Evolutionary conservation across 2,888 invertebrate species (phyloP).

Genomic region (Hartigia nigra): DNA sequence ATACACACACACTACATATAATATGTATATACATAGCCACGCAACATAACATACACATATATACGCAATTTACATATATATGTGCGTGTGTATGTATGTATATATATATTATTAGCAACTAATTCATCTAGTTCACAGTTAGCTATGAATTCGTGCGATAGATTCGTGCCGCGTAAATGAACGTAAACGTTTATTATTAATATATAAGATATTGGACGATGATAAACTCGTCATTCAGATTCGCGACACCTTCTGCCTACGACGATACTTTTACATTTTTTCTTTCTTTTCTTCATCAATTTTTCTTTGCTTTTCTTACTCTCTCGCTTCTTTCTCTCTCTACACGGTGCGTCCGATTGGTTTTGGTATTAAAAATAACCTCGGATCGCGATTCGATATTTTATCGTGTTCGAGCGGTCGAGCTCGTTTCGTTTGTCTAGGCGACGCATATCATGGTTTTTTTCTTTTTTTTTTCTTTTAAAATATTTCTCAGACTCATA

Average conservation of each 20-base stretch:
- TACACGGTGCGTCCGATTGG: constrained; percentile 58
- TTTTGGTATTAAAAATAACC: constrained; percentile 67
- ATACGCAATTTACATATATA: background rate
- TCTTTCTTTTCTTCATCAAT: background rate
- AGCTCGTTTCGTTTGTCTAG: constrained; percentile 10
- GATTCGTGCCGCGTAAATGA: background rate
- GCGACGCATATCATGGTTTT: background rate
- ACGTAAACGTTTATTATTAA: background rate
- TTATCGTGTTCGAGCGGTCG: constrained; percentile 24
- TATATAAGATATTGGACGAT: background rate
- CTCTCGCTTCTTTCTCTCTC: background rate
- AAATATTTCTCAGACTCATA: background rate
- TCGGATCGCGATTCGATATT: constrained; percentile 57
- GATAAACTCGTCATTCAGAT: background rate
- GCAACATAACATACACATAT: background rate
- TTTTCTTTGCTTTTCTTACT: constrained; percentile 2
- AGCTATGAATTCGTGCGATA: constrained; percentile 28
- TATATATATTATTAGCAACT: constrained; percentile 45
- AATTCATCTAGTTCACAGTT: constrained; percentile 48
- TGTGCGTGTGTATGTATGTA: background rate
- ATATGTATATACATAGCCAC: constrained; percentile 31
- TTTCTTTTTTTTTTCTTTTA: background rate
- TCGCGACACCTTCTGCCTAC: background rate
- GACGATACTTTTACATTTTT: constrained; percentile 26
- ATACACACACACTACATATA: constrained; percentile 31